Conservation (phyloP, 2,888 invertebrate species). For the Mechanitis mazaeus region DNA sequence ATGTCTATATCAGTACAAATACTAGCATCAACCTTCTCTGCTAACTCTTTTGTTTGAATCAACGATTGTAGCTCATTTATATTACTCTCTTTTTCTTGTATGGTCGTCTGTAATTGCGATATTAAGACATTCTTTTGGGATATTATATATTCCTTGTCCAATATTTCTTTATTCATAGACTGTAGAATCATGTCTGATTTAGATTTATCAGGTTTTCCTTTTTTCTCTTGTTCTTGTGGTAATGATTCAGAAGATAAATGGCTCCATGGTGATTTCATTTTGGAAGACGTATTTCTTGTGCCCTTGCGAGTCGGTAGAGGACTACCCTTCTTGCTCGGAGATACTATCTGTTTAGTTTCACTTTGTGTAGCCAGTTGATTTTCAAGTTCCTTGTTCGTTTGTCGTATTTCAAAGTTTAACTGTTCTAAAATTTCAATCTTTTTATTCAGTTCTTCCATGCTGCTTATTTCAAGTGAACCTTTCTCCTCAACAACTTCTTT, state of each 20-base stretch:
- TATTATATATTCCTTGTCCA: constrained; percentile 65
- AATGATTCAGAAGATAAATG: constrained; percentile 58
- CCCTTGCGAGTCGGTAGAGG: constrained; percentile 62
- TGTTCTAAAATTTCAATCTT: constrained; percentile 73
- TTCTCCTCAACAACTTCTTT: constrained; percentile 76
- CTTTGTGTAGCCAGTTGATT: constrained; percentile 58
- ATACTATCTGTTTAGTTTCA: constrained; percentile 48
- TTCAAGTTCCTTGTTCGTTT: constrained; percentile 74
- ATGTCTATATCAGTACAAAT: constrained; percentile 40
- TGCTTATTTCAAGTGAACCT: constrained; percentile 67
- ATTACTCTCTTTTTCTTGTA: constrained; percentile 33
- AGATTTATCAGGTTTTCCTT: constrained; percentile 52
- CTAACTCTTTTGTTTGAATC: constrained; percentile 26
- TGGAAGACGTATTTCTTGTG: constrained; percentile 59
- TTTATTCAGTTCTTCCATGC: constrained; percentile 63
- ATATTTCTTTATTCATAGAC: constrained; percentile 67
- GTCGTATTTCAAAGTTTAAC: constrained; percentile 71
- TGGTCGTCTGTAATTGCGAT: constrained; percentile 44
- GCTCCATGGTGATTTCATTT: constrained; percentile 69
- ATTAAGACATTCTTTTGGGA: constrained; percentile 68
- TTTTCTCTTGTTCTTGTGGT: constrained; percentile 61
- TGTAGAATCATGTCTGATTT: constrained; percentile 62
- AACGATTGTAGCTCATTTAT: constrained; percentile 37
- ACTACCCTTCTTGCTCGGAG: constrained; percentile 58
- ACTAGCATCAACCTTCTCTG: constrained; percentile 44